Conservation (phyloP, 1,140 invertebrate genomes). For the Drosophila sp. region DNA sequence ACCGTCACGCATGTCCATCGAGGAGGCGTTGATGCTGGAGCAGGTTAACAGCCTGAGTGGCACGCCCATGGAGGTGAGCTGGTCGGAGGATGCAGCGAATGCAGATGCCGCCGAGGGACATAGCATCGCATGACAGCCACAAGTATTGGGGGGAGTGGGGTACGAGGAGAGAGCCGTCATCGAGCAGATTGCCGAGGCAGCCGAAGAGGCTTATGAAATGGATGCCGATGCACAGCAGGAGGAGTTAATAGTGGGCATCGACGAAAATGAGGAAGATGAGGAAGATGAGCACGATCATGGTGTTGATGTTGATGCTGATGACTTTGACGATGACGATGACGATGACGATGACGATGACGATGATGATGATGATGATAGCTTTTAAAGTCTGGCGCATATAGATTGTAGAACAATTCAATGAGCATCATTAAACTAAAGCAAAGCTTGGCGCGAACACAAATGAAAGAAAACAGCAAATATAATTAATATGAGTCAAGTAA, state of each 20-base stretch:
- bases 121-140: slow-evolving; percentile 65
- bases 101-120: slow-evolving; percentile 46
- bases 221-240: slow-evolving; percentile 50
- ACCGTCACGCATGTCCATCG: slow-evolving; percentile 76
- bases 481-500: not conserved
- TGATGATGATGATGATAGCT: slow-evolving; percentile 69
- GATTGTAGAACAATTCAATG: slow-evolving; percentile 65
- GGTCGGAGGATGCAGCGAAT: slow-evolving; percentile 85
- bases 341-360: slow-evolving; percentile 14
- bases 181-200: slow-evolving; percentile 69
- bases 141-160: slow-evolving; percentile 32
- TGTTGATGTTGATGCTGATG: slow-evolving; percentile 41
- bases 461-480: not conserved
- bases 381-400: slow-evolving; percentile 62
- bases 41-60: slow-evolving; percentile 70
- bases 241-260: slow-evolving; percentile 54
- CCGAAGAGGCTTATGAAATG: slow-evolving; percentile 74
- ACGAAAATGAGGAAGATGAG: slow-evolving; percentile 45
- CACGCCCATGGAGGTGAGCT: slow-evolving; percentile 85
- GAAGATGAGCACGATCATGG: not conserved
- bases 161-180: slow-evolving; percentile 63
- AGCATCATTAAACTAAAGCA: slow-evolving; percentile 43
- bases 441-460: slow-evolving; percentile 52
- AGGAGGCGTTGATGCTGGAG: slow-evolving; percentile 73
- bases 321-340: slow-evolving; percentile 26